Base-by-base conservation (phyloP, 92 coral and sea anemone species). In the Epizoanthus ramosus region DNA sequence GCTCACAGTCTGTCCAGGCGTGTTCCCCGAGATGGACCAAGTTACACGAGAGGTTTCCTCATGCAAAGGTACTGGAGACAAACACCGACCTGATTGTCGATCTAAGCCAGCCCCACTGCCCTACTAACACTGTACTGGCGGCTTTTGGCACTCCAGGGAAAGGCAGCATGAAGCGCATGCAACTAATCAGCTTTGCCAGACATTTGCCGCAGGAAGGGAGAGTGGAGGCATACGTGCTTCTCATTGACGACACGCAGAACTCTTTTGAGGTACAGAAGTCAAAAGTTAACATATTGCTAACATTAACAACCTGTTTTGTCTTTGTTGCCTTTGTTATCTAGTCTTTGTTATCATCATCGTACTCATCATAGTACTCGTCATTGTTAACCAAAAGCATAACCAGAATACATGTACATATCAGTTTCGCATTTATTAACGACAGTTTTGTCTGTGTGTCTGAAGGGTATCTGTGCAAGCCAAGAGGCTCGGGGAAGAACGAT, bases 391-490 rank as follows among this genome's bases (percentile, higher is more conserved):
- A 37, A 37, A 3, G 43, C 43, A 3, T 37, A 37, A 37, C 43
- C 43, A 6, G 5, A 37, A 37, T 37, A 1, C 43, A 37, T 37
- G 3, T 37, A 1, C 43, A 37, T 37, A 37, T 3, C 43, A 37
- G 43, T 3, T 37, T 37, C 43, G 43, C 43, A 37, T 37, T 37
- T 37, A 37, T 37, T 37, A 37, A 37, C 43, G 6, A 37, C 6
- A 37, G 43, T 13, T 18, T 8, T 57, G 3, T 14, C 4, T 57
- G 2, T 57, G 17, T 63, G 31, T 31, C 50, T 45, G 31, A 28
- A 67, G 72, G 72, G 72, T 8, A 67, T 67, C 72, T 67, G 72
- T 17, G 72, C 18, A 28, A 67, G 72, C 6, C 72, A 67, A 45
- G 72, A 67, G 35, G 47, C 72, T 67, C 41, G 35, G n/a, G 72